Evolutionary conservation across 1,140 invertebrate genomes (phyloP).

Genomic region (Trigoniulus corallinus): DNA sequence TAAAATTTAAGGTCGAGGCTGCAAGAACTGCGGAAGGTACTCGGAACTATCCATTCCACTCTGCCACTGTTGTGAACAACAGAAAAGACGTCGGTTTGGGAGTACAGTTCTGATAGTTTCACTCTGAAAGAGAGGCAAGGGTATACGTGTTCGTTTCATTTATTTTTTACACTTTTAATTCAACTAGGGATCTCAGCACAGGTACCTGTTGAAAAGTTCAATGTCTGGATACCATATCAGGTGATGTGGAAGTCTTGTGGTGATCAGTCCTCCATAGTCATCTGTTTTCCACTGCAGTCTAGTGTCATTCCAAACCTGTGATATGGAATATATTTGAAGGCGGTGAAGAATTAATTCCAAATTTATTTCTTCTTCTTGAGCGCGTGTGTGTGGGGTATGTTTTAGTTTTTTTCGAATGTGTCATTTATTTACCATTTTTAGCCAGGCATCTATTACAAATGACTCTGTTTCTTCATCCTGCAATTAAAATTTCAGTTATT

Average conservation of each 20-base stretch:
- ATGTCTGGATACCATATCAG: neutral
- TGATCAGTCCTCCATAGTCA: neutral
- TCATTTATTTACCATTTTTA: neutral
- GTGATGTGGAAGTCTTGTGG: neutral
- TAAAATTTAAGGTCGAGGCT: conserved; percentile 44
- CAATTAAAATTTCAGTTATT: too few relatives aligned
- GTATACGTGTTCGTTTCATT: too few relatives aligned
- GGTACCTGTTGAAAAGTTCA: neutral
- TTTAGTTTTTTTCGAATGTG: too few relatives aligned
- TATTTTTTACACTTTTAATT: too few relatives aligned
- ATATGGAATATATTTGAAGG: too few relatives aligned
- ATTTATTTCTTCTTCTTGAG: too few relatives aligned
- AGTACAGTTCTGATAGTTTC: neutral
- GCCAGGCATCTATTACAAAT: neutral
- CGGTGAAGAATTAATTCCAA: too few relatives aligned
- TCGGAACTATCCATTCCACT: conserved; percentile 49
- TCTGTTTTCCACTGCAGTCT: neutral
- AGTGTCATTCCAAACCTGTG: neutral
- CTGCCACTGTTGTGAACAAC: conserved; percentile 26
- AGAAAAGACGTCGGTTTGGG: neutral
- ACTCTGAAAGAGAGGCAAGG: neutral
- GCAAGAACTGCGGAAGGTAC: conserved; percentile 45
- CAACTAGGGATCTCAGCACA: neutral
- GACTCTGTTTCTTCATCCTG: conserved; percentile 1
- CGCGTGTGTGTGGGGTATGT: too few relatives aligned